Percentiles rank a stretch among this genome's conserved stretches.
These are phyloP conservation scores for Himalopsyche kuldschensis DNA, from an alignment of 2,888 invertebrate genomes.

Conservation along the genomic window DNA sequence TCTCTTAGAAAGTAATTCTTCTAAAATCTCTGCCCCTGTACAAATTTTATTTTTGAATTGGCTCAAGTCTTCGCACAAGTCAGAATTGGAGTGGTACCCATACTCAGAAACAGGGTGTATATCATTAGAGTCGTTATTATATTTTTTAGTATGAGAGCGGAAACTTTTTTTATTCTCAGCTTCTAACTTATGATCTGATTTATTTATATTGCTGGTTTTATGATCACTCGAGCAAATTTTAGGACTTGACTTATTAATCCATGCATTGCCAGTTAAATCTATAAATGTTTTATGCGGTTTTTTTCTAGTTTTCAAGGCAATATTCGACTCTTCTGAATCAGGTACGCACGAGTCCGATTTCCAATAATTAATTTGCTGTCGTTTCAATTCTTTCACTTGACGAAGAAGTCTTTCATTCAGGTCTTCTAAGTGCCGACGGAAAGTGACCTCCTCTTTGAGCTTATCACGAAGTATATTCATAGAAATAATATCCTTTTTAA, in stretches of 20 bases:
- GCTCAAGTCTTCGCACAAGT: background rate
- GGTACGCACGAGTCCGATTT: constrained; percentile 33
- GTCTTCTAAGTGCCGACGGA: constrained; percentile 65
- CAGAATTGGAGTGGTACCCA: background rate
- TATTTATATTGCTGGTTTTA: background rate
- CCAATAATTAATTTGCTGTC: constrained; percentile 53
- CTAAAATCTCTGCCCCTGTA: constrained; percentile 18
- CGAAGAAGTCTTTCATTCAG: constrained; percentile 63
- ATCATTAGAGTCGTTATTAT: background rate
- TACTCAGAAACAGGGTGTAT: background rate
- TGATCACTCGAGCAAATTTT: background rate
- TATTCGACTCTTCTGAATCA: background rate
- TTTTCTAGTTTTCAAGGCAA: background rate
- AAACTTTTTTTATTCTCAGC: background rate
- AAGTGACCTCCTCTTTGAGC: constrained; percentile 63
- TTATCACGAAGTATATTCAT: constrained; percentile 56
- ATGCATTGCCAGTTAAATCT: background rate
- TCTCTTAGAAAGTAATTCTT: constrained; percentile 1
- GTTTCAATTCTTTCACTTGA: constrained; percentile 61
- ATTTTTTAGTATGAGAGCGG: background rate
- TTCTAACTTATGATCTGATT: background rate
- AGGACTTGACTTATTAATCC: background rate
- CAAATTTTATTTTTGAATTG: constrained; percentile 8
- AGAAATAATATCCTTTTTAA: background rate
- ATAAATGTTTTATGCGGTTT: background rate